phyloP scores from a whole-genome alignment of 2,888 invertebrate species.

The Heteromurus nitidus region DNA sequence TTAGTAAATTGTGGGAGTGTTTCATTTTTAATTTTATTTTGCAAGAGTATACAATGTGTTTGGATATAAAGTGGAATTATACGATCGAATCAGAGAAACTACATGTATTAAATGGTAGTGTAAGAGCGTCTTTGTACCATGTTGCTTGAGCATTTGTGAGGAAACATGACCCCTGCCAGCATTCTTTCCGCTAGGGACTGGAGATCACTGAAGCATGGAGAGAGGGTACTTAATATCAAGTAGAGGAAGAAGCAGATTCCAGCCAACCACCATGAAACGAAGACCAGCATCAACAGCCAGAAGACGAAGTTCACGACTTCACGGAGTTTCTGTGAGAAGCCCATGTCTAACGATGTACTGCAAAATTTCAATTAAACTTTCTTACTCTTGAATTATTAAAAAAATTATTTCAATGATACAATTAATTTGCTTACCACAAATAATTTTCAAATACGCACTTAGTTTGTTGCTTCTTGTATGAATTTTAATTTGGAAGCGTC shows the following conservation, averaged over 20 bases:
- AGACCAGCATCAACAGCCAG: constrained; percentile 75
- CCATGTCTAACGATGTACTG: constrained; percentile 10
- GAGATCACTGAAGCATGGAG: constrained; percentile 75
- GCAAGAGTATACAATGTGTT: too few relatives aligned
- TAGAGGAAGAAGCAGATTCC: constrained; percentile 75
- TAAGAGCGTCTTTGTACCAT: constrained; percentile 75
- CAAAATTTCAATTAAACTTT: not conserved
- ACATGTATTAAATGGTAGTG: constrained; percentile 73
- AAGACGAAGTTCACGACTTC: constrained; percentile 71
- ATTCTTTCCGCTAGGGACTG: constrained; percentile 74
- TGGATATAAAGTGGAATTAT: too few relatives aligned
- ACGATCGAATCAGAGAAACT: too few relatives aligned
- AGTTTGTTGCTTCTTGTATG: too few relatives aligned
- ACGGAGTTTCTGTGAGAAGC: constrained; percentile 2
- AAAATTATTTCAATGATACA: too few relatives aligned
- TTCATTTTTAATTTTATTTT: too few relatives aligned
- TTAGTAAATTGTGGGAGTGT: too few relatives aligned
- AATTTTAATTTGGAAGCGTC: too few relatives aligned
- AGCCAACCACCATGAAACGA: constrained; percentile 75
- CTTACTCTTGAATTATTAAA: too few relatives aligned
- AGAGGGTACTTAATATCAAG: constrained; percentile 75
- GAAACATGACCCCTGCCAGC: constrained; percentile 75
- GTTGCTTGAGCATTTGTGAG: constrained; percentile 75
- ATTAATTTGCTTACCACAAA: too few relatives aligned
- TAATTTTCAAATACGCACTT: too few relatives aligned